Percentiles rank a stretch among this genome's conserved stretches.
phyloP scores from a whole-genome alignment of 2,797 vertebrate genomes.

The Betta splendens region DNA sequence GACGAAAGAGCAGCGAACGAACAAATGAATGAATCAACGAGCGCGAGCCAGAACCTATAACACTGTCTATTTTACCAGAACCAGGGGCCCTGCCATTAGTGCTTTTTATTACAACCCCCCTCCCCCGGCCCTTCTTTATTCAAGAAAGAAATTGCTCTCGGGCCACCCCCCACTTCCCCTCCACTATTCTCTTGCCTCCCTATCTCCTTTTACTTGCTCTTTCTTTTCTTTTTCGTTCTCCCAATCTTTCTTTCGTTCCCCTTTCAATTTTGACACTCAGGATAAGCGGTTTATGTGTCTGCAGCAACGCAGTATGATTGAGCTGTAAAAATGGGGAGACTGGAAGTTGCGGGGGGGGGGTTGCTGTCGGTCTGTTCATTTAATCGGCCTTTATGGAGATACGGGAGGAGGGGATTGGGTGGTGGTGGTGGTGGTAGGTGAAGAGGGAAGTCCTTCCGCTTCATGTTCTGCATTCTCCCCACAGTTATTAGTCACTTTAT shows the following conservation, averaged over 20 bases:
- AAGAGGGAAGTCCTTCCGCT: slow-evolving; percentile 73
- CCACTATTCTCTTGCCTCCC: slow-evolving; percentile 83
- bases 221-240: slow-evolving; percentile 89
- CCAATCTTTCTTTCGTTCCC: slow-evolving; percentile 88
- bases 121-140: slow-evolving; percentile 70
- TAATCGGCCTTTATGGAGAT: slow-evolving; percentile 98
- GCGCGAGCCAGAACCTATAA: slow-evolving; percentile 82
- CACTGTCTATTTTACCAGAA: slow-evolving; percentile 93
- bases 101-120: slow-evolving; percentile 81
- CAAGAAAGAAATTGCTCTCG: slow-evolving; percentile 92
- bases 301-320: slow-evolving; percentile 76
- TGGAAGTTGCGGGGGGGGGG: slow-evolving; percentile 89
- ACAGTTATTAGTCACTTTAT: slow-evolving; percentile 19
- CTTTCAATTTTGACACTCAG: slow-evolving; percentile 91
- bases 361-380: slow-evolving; percentile 84
- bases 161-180: slow-evolving; percentile 77
- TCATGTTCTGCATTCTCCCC: slow-evolving; percentile 57
- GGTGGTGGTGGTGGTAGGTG: slow-evolving; percentile 36
- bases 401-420: slow-evolving; percentile 73
- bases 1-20: slow-evolving; percentile 83
- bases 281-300: slow-evolving; percentile 73
- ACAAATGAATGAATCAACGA: slow-evolving; percentile 86
- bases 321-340: slow-evolving; percentile 80
- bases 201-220: slow-evolving; percentile 89
- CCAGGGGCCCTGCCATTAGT: slow-evolving; percentile 90